Percentiles rank a stretch among this genome's conserved stretches.
Conservation (phyloP, 2,888 invertebrate species). For the Drosophila demipolita region DNA sequence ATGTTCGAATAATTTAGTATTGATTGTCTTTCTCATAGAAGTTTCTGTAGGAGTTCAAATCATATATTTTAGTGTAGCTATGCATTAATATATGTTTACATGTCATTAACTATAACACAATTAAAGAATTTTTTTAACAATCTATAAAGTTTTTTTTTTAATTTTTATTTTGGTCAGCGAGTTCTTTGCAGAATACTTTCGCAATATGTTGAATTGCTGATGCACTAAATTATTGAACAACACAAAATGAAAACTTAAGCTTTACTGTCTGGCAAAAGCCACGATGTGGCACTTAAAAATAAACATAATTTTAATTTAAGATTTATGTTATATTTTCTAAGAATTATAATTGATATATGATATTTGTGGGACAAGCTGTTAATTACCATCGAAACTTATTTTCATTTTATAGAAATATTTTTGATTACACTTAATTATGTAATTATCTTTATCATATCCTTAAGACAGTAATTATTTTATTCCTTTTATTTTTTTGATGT, state of each 20-base stretch:
- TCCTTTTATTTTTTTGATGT: slow-evolving; percentile 1
- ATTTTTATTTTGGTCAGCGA: slow-evolving; percentile 45
- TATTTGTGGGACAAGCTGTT: not conserved
- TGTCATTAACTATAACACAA: slow-evolving; percentile 40
- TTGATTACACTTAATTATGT: not conserved
- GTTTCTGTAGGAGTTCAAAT: slow-evolving; percentile 31
- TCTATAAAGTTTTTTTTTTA: slow-evolving; percentile 9
- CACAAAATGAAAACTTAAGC: slow-evolving; percentile 30
- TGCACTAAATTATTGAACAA: slow-evolving; percentile 21
- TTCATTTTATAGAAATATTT: slow-evolving; percentile 45
- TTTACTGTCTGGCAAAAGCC: slow-evolving; percentile 18
- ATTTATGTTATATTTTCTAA: not conserved
- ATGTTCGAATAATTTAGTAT: not conserved
- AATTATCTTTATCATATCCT: slow-evolving; percentile 13
- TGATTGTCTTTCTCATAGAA: not conserved
- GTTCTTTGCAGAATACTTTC: slow-evolving; percentile 50
- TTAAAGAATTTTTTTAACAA: slow-evolving; percentile 19
- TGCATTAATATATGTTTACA: slow-evolving; percentile 55
- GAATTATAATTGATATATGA: slow-evolving; percentile 4
- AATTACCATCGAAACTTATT: slow-evolving; percentile 64
- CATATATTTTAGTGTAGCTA: slow-evolving; percentile 25
- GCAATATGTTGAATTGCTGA: slow-evolving; percentile 71
- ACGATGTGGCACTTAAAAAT: slow-evolving; percentile 14
- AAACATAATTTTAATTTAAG: not conserved
- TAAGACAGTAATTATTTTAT: slow-evolving; percentile 2